These are phyloP conservation scores for Jacana jacana DNA, from an alignment of 2,113 vertebrate species.

Conservation along the genomic window DNA sequence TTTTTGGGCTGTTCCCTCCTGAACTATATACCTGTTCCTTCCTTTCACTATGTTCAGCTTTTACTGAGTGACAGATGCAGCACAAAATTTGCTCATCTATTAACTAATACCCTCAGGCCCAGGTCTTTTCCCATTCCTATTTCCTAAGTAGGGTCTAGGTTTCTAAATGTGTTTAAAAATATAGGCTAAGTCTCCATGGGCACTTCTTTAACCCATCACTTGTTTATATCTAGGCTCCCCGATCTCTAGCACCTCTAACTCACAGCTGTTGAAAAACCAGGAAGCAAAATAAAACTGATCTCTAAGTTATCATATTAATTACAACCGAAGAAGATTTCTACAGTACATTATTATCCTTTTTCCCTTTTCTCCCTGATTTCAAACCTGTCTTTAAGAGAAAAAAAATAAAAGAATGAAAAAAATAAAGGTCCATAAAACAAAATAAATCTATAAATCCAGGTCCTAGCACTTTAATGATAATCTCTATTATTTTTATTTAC, in stretches of 20 bases:
- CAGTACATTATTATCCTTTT: not conserved
- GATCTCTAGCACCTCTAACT: not conserved
- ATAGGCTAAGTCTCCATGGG: not conserved
- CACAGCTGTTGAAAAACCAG: not conserved
- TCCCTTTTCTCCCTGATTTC: not conserved
- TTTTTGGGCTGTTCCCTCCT: not conserved
- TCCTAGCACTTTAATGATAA: not conserved
- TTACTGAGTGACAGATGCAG: not conserved
- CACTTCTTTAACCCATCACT: not conserved
- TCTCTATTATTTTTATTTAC: not conserved
- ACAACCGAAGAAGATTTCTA: not conserved
- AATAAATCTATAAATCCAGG: not conserved
- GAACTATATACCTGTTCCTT: not conserved
- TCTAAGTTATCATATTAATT: not conserved
- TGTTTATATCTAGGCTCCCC: not conserved
- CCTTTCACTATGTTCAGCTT: not conserved
- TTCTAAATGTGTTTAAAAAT: not conserved
- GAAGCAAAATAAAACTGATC: not conserved
- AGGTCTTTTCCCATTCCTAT: not conserved
- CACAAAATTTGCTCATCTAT: not conserved
- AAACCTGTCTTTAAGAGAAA: not conserved
- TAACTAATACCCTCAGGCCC: not conserved
- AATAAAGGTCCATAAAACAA: not conserved
- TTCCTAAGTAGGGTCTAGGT: not conserved
- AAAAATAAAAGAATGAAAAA: rapidly evolving